Percentiles rank a stretch among this genome's conserved stretches.
phyloP scores from a whole-genome alignment of 2,113 vertebrate genomes.

The Cololabis saira region DNA sequence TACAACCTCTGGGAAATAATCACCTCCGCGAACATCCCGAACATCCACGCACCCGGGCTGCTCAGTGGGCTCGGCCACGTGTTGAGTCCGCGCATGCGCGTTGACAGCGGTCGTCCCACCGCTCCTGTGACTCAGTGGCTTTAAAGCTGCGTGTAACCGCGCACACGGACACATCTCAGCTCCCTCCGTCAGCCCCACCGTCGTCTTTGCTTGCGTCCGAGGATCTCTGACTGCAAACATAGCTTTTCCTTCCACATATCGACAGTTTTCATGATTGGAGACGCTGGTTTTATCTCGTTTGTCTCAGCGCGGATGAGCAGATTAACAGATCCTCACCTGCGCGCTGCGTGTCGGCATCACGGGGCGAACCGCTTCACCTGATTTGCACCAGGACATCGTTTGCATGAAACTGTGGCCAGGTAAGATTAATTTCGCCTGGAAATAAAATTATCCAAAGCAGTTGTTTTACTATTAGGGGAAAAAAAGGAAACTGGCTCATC shows the following conservation, averaged over 20 bases:
- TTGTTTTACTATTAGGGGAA: background rate
- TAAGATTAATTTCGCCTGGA: constrained; percentile 14
- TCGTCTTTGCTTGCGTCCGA: background rate
- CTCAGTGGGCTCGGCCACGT: constrained; percentile 44
- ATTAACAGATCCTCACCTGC: constrained; percentile 10
- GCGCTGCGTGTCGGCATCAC: background rate
- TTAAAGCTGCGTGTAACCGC: background rate
- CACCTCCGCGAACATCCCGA: no score
- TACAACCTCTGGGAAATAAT: background rate
- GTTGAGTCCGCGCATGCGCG: constrained; percentile 54
- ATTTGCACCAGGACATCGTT: constrained; percentile 48
- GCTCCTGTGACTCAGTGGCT: constrained; percentile 3
- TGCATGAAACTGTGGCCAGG: constrained; percentile 71
- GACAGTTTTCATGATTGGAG: background rate
- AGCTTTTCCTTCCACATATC: background rate
- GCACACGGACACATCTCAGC: background rate
- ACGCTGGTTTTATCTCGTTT: background rate
- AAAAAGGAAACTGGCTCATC: no score
- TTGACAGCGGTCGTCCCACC: constrained; percentile 48
- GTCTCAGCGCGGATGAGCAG: no score
- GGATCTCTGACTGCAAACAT: background rate
- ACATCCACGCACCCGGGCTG: background rate
- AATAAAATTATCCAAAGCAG: background rate
- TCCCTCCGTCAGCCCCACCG: no score
- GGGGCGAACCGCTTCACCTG: constrained; percentile 29